phyloP scores from a whole-genome alignment of 1,140 invertebrate species.

The Drosophila erecta region DNA sequence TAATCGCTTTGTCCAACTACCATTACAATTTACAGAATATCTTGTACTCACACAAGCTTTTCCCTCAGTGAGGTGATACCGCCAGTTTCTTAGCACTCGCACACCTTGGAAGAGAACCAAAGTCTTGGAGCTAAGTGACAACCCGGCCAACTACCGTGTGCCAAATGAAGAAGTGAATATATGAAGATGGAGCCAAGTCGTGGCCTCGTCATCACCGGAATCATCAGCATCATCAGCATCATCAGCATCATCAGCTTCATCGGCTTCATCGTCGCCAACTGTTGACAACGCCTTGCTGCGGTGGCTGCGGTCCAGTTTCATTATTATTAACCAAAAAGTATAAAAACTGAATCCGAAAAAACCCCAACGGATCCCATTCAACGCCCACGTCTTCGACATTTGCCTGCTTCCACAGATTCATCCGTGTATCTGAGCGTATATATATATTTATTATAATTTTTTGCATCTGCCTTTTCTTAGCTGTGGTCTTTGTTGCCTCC shows the following conservation, averaged over 20 bases:
- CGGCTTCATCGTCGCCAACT: slow-evolving; percentile 46
- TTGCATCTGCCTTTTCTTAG: slow-evolving; percentile 28
- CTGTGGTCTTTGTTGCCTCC: slow-evolving; percentile 19
- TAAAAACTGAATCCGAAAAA: slow-evolving; percentile 10
- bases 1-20: too few species aligned
- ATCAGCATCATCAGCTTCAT: slow-evolving; percentile 1
- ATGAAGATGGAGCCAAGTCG: slow-evolving; percentile 30
- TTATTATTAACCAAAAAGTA: slow-evolving; percentile 40
- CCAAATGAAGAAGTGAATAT: slow-evolving; percentile 36
- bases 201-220: slow-evolving; percentile 33
- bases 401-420: slow-evolving; percentile 48
- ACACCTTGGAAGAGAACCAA: slow-evolving; percentile 36
- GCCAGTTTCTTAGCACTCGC: background rate
- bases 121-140: slow-evolving; percentile 39
- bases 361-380: slow-evolving; percentile 40
- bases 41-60: background rate
- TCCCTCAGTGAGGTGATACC: slow-evolving; percentile 13
- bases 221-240: slow-evolving; percentile 22
- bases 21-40: too few species aligned
- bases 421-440: slow-evolving; percentile 27
- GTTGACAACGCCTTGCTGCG: slow-evolving; percentile 66
- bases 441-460: slow-evolving; percentile 54
- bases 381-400: slow-evolving; percentile 64
- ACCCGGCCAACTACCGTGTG: slow-evolving; percentile 55
- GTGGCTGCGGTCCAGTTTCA: slow-evolving; percentile 74